phyloP scores from a whole-genome alignment of 2,888 invertebrate species.

The Ennomos erosarius region DNA sequence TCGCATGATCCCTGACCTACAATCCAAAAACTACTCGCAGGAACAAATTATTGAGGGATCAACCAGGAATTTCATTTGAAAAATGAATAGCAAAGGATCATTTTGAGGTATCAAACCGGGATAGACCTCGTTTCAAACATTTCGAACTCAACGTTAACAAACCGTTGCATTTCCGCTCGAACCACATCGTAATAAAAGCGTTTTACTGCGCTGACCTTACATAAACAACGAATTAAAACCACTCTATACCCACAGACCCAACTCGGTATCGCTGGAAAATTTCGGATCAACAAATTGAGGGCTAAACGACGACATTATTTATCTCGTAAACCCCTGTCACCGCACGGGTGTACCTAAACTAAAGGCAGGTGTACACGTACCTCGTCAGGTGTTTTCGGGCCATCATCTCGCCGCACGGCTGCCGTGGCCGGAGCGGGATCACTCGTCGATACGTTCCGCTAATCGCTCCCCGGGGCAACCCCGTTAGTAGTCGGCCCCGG shows the following conservation, averaged over 20 bases:
- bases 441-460: constrained; percentile 40
- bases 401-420: constrained; percentile 34
- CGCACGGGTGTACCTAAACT: constrained; percentile 42
- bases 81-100: too few relatives aligned
- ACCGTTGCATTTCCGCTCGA: constrained; percentile 39
- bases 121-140: too few relatives aligned
- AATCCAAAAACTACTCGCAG: too few relatives aligned
- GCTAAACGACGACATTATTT: constrained; percentile 56
- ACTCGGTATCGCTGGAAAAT: constrained; percentile 38
- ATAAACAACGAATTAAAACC: constrained; percentile 41
- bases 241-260: constrained; percentile 16
- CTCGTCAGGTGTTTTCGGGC: constrained; percentile 47
- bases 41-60: too few relatives aligned
- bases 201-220: constrained; percentile 32
- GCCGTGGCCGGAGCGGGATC: too few relatives aligned
- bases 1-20: too few relatives aligned
- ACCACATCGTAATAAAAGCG: constrained; percentile 40
- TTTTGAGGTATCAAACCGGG: too few relatives aligned
- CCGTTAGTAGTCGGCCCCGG: constrained; percentile 13
- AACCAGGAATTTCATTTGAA: too few relatives aligned
- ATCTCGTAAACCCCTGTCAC: constrained; percentile 54
- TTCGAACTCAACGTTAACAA: constrained; percentile 12
- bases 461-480: constrained; percentile 42
- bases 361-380: constrained; percentile 37
- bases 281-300: constrained; percentile 56